phyloP scores from a whole-genome alignment of 2,113 vertebrate species.

The Urocynchramus pylzowi region DNA sequence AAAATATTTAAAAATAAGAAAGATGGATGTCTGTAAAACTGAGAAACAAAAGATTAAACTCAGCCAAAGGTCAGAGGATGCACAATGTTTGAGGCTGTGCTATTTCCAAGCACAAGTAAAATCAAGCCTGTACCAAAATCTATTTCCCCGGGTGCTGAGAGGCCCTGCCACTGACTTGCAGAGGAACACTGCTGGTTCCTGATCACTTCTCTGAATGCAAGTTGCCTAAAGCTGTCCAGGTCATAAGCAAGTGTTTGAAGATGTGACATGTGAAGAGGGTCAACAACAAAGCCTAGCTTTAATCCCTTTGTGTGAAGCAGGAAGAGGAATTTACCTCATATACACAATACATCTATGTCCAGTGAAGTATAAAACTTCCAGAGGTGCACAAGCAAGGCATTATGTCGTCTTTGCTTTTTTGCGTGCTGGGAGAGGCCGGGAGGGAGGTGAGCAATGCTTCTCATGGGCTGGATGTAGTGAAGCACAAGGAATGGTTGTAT shows the following conservation, averaged over 20 bases:
- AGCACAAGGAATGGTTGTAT: neutral
- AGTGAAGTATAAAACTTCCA: slow-evolving; percentile 21
- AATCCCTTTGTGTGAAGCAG: slow-evolving; percentile 30
- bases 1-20: neutral
- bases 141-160: accelerated
- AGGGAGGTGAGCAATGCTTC: neutral
- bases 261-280: neutral
- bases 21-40: neutral
- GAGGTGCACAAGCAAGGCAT: neutral
- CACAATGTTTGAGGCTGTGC: neutral
- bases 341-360: neutral
- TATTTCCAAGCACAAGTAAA: neutral
- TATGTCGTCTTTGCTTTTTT: neutral
- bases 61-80: neutral
- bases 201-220: neutral
- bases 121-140: neutral
- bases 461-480: neutral
- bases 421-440: neutral
- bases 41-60: neutral
- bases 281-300: slow-evolving; percentile 6
- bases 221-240: neutral
- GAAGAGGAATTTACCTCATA: slow-evolving; percentile 2
- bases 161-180: neutral
- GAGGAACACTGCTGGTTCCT: neutral
- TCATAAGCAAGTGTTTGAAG: slow-evolving; percentile 24